Conservation (phyloP, 2,113 vertebrate species). For the Otus sunia region DNA sequence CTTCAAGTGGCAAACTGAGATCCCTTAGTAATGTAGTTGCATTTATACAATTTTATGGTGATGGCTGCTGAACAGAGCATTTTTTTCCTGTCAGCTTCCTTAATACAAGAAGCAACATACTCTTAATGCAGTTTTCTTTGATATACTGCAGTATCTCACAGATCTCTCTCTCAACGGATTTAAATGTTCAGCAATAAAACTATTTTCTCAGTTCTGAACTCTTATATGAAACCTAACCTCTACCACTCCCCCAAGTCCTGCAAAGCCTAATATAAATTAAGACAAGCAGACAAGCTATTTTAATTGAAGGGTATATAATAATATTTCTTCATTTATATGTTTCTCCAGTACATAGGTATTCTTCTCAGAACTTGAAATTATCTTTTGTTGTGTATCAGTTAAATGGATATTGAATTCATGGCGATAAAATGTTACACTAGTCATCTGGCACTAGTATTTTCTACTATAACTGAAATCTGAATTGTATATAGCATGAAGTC, state of each 20-base stretch:
- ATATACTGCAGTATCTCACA: not conserved
- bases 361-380: not conserved
- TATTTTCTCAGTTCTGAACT: not conserved
- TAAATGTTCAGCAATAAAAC: not conserved
- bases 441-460: not conserved
- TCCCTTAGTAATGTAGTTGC: not conserved
- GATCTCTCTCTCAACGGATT: not conserved
- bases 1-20: not conserved
- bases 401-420: not conserved
- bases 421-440: not conserved
- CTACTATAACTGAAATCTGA: not conserved
- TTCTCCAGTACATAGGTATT: not conserved
- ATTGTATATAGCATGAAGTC: not conserved
- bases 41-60: not conserved
- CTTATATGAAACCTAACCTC: not conserved
- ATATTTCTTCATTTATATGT: not conserved
- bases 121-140: slow-evolving; percentile 27
- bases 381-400: not conserved
- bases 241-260: not conserved
- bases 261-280: not conserved
- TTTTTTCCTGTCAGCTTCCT: not conserved
- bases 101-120: not conserved
- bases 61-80: not conserved
- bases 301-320: not conserved
- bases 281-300: not conserved